Percentiles rank a stretch among this genome's conserved stretches.
phyloP scores from a whole-genome alignment of 2,113 vertebrate species.

The Phoenicopterus ruber region DNA sequence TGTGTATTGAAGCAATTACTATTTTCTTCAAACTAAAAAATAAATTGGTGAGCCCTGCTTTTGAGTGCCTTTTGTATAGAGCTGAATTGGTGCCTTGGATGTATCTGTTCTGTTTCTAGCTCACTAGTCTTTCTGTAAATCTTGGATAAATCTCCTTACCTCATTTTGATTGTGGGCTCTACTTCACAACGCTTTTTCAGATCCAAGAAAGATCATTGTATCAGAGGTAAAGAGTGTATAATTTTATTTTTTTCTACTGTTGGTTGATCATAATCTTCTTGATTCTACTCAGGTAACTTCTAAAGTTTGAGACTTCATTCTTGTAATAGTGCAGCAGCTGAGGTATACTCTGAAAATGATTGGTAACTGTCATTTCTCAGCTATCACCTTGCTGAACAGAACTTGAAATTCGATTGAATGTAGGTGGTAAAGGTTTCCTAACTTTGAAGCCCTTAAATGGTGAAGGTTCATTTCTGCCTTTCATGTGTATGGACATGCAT shows the following conservation, averaged over 20 bases:
- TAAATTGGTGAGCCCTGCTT: neutral
- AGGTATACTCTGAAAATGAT: neutral
- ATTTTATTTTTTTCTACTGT: neutral
- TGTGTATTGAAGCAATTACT: neutral
- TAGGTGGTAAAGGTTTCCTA: neutral
- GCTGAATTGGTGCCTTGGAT: neutral
- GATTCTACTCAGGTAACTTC: neutral
- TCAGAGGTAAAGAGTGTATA: neutral
- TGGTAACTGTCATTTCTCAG: neutral
- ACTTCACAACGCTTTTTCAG: neutral
- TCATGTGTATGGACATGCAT: neutral
- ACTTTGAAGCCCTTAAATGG: neutral
- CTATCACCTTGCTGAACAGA: neutral
- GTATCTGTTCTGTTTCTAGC: neutral
- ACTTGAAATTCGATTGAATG: neutral
- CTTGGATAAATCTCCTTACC: neutral
- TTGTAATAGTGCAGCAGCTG: neutral
- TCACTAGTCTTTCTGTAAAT: neutral
- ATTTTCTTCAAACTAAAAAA: neutral
- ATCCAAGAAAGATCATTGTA: neutral
- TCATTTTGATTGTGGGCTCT: neutral
- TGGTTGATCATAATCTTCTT: neutral
- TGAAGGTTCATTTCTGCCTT: neutral
- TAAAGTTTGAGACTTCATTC: neutral
- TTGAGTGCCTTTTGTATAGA: neutral